These are phyloP conservation scores for Elysia crispata DNA, from an alignment of 2,888 invertebrate species.

Conservation along the genomic window DNA sequence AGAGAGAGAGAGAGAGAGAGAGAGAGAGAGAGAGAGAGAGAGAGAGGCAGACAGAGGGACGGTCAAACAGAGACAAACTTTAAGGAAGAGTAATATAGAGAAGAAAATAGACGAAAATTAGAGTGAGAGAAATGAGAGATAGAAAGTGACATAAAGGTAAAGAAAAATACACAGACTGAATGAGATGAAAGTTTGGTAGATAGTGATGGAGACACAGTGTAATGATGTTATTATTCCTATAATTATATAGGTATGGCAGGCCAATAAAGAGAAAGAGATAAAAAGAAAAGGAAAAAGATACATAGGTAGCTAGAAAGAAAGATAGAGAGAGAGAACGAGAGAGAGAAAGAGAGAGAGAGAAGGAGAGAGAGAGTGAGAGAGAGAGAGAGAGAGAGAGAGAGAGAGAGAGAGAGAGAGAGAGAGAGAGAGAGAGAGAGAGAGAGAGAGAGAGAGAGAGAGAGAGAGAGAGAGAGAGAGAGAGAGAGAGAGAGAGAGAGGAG, in stretches of 20 bases:
- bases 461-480: slow-evolving; percentile 3
- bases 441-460: too few species aligned
- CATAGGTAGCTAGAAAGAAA: background rate
- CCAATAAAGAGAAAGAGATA: slow-evolving; percentile 2
- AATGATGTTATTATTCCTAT: too few species aligned
- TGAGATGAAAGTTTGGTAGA: too few species aligned
- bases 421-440: too few species aligned
- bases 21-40: too few species aligned
- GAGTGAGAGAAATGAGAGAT: too few species aligned
- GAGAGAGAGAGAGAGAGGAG: background rate
- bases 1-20: slow-evolving; percentile 2
- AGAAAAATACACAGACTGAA: too few species aligned
- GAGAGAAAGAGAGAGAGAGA: background rate
- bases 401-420: slow-evolving; percentile 3
- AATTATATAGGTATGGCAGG: too few species aligned
- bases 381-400: background rate
- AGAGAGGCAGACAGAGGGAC: background rate
- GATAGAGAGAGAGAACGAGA: too few species aligned
- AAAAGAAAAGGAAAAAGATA: background rate
- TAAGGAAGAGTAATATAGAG: too few species aligned
- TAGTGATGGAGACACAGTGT: too few species aligned
- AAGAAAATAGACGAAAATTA: background rate
- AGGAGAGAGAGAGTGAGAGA: slow-evolving; percentile 26
- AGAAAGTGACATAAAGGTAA: background rate
- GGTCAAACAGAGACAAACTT: background rate